Evolutionary conservation across 2,113 vertebrate species (phyloP), one percentile per base, ranked within the genome.

Genomic region (Boulengeromyrus knoepffleri): DNA sequence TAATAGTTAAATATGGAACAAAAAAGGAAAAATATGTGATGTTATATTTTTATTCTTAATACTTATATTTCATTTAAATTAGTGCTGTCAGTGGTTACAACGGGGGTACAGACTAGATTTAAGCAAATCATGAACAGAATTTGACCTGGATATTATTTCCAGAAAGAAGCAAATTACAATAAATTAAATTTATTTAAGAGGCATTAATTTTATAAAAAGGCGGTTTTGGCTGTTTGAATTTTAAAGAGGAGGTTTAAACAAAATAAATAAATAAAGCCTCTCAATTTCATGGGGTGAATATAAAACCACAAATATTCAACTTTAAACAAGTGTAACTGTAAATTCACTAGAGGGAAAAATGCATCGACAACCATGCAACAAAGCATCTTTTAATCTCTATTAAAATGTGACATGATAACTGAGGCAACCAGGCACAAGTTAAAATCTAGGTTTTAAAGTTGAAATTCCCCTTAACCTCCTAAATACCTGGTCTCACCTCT

Each of bases 301-400:
- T 42, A 24, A 90, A 24, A 89, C 3, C 21, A 91, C 90, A 88
- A 88, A 86, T 86, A 90, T 53, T 85, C 17, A 74, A 49, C 90
- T 89, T 46, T 84, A 42, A 86, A 89, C 53, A 86, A 7, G 31
- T 50, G 31, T 74, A 49, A 53, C 87, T 90, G 74, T 36, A 87
- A 49, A 39, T 46, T 88, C 52, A 86, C 31, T 50, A 7, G 77
- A 42, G 17, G 36, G 66, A 87, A 27, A 90, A 91, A 90, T 15
- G 77, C 24, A 90, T 90, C 58, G 88, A 58, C 66, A 74, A 21
- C n/a, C 70, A 17, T 4, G 27, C 42, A 58, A 89, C 58, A 74
- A 45, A 87, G 39, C 53, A 77, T 5, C 19, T 88, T 91, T 77
- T 27, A 90, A 77, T 66, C n/a, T 86, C 87, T 77, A 53, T 89